Conservation (phyloP, 1,140 invertebrate species). For the Drosophila repletoides region DNA sequence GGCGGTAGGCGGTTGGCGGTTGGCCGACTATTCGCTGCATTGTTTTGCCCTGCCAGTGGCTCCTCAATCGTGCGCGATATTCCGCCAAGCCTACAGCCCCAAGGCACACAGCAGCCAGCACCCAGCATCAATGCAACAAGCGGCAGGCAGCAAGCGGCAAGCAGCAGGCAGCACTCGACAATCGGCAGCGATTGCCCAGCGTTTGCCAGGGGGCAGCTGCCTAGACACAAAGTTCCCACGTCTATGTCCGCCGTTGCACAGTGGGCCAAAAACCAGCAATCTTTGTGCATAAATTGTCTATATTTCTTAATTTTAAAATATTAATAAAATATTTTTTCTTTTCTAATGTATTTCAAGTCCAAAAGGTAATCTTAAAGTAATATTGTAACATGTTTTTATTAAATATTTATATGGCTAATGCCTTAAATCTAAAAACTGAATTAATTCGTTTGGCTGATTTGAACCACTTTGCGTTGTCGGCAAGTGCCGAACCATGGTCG, state of each 20-base stretch:
- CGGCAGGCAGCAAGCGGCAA: slow-evolving; percentile 4
- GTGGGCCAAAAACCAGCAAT: too few relatives aligned
- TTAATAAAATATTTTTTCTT: too few relatives aligned
- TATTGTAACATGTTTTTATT: too few relatives aligned
- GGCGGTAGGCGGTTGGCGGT: not conserved
- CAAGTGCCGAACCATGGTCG: slow-evolving; percentile 13
- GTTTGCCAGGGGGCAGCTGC: slow-evolving; percentile 39
- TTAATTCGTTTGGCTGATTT: too few relatives aligned
- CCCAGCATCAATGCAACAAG: not conserved
- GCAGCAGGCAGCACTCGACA: slow-evolving; percentile 30
- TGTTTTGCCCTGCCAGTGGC: slow-evolving; percentile 60
- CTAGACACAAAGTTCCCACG: slow-evolving; percentile 67
- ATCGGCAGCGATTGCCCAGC: slow-evolving; percentile 45
- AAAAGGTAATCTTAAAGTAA: too few relatives aligned
- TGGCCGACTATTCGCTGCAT: slow-evolving; percentile 42
- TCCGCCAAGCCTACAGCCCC: slow-evolving; percentile 69
- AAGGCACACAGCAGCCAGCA: slow-evolving; percentile 39
- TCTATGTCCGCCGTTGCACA: slow-evolving; percentile 42
- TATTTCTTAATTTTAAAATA: too few relatives aligned
- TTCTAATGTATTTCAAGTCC: too few relatives aligned
- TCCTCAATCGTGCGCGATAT: slow-evolving; percentile 65
- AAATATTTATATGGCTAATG: too few relatives aligned
- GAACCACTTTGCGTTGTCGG: not conserved
- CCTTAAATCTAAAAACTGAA: too few relatives aligned
- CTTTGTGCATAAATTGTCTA: too few relatives aligned